Evolutionary conservation across 1,140 invertebrate genomes (phyloP), one percentile per base, ranked within the genome.

Genomic region (Lasioglossum baleicum): DNA sequence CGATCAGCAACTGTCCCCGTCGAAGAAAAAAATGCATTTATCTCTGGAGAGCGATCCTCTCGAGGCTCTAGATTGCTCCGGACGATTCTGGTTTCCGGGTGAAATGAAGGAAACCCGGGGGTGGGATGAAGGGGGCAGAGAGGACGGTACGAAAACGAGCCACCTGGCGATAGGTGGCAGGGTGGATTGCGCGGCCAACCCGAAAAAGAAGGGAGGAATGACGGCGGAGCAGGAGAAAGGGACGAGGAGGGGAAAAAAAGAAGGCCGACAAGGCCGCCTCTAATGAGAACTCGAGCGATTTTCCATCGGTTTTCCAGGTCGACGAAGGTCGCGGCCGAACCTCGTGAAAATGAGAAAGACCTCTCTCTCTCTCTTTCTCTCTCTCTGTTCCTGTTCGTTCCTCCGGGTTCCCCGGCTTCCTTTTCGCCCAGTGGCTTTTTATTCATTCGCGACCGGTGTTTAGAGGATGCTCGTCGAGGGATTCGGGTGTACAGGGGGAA

Each of bases 271-370:
- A 88, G 87, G 87, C 81, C 87, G 35, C 15, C 64, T 83, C 79
- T 88, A 89, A 88, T 84, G 88, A 89, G 84, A 87, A 83, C 84
- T 87, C 84, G 82, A 82, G 74, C 74, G 81, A 83, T 87, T 88
- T 87, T 87, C 76, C 81, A 88, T 87, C 84, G 69, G 65, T 88
- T 86, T 86, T 72, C 67, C 78, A 76, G 66, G 65, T 77, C 66
- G 75, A 42, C 80, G 83, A 87, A 90, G 83, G 82, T 87, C 82
- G 82, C 82, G 85, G 82, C 56, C 81, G 70, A 82, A 75, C 65
- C 80, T 69, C 70, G 51, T 56, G 48, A 82, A 83, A 78, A 81
- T 73, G 81, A 79, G 72, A 75, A 78, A 67, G 35, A 61, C 65
- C 35, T 13, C 11, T 2, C 17, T 61, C 11, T 15, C 35, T 35